Evolutionary conservation across 2,888 invertebrate genomes (phyloP).

Genomic region (Pseudolycoriella hygida): DNA sequence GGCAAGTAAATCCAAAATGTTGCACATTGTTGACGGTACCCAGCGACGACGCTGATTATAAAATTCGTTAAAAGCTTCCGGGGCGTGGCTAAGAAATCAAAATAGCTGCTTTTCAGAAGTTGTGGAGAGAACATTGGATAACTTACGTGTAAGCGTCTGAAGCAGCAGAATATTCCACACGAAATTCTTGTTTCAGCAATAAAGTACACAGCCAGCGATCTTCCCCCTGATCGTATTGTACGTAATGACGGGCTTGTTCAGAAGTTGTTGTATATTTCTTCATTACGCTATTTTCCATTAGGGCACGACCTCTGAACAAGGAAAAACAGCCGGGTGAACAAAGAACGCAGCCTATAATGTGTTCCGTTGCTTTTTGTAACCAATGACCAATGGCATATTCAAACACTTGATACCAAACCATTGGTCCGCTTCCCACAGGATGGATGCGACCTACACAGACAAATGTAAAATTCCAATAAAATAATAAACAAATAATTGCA

Average conservation of each 20-base stretch:
- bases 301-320: slow-evolving; percentile 67
- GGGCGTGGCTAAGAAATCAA: slow-evolving; percentile 42
- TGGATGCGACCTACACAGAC: no score
- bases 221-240: slow-evolving; percentile 92
- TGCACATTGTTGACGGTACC: slow-evolving; percentile 93
- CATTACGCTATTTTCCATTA: slow-evolving; percentile 86
- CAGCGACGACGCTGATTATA: slow-evolving; percentile 87
- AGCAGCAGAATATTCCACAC: slow-evolving; percentile 88
- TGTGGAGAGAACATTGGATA: no score
- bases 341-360: slow-evolving; percentile 75
- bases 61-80: slow-evolving; percentile 82
- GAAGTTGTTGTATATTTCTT: slow-evolving; percentile 67
- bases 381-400: slow-evolving; percentile 88
- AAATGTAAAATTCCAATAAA: no score
- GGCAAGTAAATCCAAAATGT: slow-evolving; percentile 72
- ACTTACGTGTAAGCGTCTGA: slow-evolving; percentile 70
- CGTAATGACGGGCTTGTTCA: slow-evolving; percentile 63
- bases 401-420: slow-evolving; percentile 78
- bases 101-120: no score
- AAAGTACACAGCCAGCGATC: slow-evolving; percentile 92
- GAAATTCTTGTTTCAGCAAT: slow-evolving; percentile 75
- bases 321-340: slow-evolving; percentile 90
- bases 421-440: slow-evolving; percentile 64
- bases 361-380: slow-evolving; percentile 84
- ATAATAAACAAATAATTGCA: no score